A percentile compares a stretch with the other conserved stretches of the same genome.
These are phyloP conservation scores for Acanthornis magna DNA, from an alignment of 2,797 vertebrate species.

Conservation along the genomic window DNA sequence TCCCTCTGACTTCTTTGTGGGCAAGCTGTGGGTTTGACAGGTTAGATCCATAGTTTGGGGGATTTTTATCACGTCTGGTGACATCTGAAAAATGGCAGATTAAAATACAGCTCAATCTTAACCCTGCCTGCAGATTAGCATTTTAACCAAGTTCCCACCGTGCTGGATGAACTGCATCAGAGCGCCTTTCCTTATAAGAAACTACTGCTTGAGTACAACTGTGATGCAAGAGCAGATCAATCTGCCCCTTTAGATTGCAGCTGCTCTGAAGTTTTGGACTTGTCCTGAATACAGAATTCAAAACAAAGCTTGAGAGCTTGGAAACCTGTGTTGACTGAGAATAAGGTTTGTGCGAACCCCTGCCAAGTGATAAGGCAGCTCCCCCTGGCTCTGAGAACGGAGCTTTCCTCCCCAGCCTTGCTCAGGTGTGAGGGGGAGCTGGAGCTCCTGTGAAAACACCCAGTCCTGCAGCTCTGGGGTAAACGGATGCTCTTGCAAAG, in stretches of 20 bases:
- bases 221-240: conserved; percentile 12
- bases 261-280: conserved; percentile 33
- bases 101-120: neutral
- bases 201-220: neutral
- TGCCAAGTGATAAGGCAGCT: conserved; percentile 2
- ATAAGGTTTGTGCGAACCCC: neutral
- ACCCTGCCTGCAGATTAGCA: neutral
- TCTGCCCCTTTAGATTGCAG: neutral
- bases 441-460: neutral
- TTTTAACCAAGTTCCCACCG: neutral
- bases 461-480: neutral
- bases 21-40: neutral
- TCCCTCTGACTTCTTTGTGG: neutral
- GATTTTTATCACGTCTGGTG: neutral
- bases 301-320: neutral
- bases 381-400: neutral
- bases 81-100: neutral
- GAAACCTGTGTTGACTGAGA: neutral
- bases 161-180: neutral
- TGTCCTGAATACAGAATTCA: conserved; percentile 19
- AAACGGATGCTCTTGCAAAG: neutral
- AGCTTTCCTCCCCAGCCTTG: neutral
- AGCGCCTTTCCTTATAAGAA: neutral
- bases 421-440: neutral
- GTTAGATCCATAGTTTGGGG: neutral